Evolutionary conservation across 2,797 vertebrate species (phyloP).

Genomic region (Hippopotamyrus pictus): DNA sequence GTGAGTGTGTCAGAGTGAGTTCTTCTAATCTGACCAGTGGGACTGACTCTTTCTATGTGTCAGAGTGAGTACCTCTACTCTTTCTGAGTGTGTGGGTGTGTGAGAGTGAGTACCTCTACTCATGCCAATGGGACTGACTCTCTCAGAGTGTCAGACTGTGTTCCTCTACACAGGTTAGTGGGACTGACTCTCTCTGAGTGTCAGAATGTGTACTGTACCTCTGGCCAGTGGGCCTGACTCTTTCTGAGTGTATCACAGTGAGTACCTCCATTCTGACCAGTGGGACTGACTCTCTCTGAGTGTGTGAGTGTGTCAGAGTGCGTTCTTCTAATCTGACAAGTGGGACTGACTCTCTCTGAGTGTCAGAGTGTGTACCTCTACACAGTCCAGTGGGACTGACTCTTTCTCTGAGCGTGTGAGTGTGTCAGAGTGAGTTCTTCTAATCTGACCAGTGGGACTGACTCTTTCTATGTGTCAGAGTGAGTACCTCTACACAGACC

Average conservation of each 20-base stretch:
- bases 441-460: background rate
- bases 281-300: background rate
- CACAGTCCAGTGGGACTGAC: background rate
- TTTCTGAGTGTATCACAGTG: background rate
- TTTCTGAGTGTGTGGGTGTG: background rate
- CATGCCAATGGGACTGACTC: no score
- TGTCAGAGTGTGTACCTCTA: background rate
- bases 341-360: background rate
- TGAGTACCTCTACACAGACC: no score
- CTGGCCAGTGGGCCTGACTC: no score
- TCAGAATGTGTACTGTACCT: no score
- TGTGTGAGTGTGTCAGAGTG: no score
- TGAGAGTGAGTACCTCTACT: constrained; percentile 18
- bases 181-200: background rate
- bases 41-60: background rate
- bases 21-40: background rate
- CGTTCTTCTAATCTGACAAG: no score
- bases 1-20: background rate
- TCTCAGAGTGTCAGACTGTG: no score
- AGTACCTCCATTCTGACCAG: background rate
- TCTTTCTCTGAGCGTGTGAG: no score
- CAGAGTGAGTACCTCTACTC: background rate
- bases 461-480: background rate
- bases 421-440: constrained; percentile 24
- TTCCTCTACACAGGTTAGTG: no score